These are phyloP conservation scores for Ophthalmolycus amberensis DNA, from an alignment of 2,113 vertebrate species.

Conservation along the genomic window DNA sequence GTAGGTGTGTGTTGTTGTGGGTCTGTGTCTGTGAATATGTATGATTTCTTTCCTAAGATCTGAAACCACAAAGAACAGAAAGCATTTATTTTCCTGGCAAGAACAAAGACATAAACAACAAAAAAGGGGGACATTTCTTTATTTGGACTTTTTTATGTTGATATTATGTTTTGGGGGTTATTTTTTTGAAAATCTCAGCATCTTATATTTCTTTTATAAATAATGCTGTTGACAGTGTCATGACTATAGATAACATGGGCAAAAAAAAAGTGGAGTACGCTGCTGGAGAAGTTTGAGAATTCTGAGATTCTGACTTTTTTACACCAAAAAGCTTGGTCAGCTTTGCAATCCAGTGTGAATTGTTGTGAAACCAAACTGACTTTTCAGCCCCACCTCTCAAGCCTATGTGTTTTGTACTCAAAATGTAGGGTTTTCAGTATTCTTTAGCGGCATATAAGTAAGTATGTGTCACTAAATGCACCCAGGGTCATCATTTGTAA, in stretches of 20 bases:
- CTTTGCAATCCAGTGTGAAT: conserved; percentile 8
- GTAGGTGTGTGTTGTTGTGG: conserved; percentile 3
- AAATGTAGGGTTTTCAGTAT: background rate
- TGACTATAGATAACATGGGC: conserved; percentile 8
- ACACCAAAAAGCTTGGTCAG: conserved; percentile 38
- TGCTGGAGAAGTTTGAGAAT: conserved; percentile 20
- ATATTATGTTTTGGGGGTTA: conserved; percentile 16
- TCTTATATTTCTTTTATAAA: conserved; percentile 6
- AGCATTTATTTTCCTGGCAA: conserved; percentile 56
- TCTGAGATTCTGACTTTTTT: conserved; percentile 25
- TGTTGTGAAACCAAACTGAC: conserved; percentile 13
- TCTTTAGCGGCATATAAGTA: background rate
- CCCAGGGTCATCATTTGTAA: background rate
- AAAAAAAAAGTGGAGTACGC: conserved; percentile 11
- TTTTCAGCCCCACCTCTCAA: background rate
- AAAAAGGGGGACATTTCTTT: conserved; percentile 1
- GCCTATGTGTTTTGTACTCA: background rate
- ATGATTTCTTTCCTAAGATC: conserved; percentile 49
- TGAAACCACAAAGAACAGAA: conserved; percentile 51
- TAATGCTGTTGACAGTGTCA: conserved; percentile 5
- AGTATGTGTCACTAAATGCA: background rate
- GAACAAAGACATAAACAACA: conserved; percentile 40
- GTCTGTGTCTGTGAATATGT: conserved; percentile 35
- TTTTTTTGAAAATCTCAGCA: conserved; percentile 10
- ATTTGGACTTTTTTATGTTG: conserved; percentile 26